Conservation (phyloP, 2,797 vertebrate species). For the Phoeniculus purpureus region DNA sequence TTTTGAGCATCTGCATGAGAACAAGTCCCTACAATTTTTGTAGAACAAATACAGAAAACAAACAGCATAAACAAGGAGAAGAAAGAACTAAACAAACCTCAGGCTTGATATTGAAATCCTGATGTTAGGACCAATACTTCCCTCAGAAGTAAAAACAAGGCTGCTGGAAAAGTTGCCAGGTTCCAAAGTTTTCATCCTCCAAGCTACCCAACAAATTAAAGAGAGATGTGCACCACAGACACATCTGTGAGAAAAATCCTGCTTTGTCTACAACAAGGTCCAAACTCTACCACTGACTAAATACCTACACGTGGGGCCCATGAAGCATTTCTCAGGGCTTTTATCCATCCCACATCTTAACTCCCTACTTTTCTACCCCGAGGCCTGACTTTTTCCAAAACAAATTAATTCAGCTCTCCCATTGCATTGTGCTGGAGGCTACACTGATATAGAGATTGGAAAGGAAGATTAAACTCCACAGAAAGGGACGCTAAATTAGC, state of each 20-base stretch:
- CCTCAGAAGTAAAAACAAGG: background rate
- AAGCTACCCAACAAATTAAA: slow-evolving; percentile 11
- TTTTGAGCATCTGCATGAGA: background rate
- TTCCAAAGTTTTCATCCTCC: background rate
- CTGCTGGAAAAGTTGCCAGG: background rate
- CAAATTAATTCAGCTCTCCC: background rate
- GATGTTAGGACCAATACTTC: background rate
- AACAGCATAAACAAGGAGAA: background rate
- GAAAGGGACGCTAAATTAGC: background rate
- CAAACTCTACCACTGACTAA: background rate
- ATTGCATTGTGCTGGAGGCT: background rate
- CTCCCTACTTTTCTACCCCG: background rate
- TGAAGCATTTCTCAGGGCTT: background rate
- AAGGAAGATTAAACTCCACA: slow-evolving; percentile 41
- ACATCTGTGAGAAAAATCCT: background rate
- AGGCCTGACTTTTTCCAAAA: slow-evolving; percentile 13
- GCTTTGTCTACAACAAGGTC: background rate
- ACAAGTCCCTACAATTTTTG: background rate
- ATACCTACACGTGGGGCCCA: background rate
- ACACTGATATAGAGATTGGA: background rate
- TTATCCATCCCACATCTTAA: background rate
- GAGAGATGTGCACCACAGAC: background rate
- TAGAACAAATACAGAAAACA: slow-evolving; percentile 6
- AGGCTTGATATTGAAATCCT: background rate
- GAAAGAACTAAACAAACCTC: background rate